Base-by-base conservation (phyloP, 2,113 vertebrate species). In the Cynocephalus volans region DNA sequence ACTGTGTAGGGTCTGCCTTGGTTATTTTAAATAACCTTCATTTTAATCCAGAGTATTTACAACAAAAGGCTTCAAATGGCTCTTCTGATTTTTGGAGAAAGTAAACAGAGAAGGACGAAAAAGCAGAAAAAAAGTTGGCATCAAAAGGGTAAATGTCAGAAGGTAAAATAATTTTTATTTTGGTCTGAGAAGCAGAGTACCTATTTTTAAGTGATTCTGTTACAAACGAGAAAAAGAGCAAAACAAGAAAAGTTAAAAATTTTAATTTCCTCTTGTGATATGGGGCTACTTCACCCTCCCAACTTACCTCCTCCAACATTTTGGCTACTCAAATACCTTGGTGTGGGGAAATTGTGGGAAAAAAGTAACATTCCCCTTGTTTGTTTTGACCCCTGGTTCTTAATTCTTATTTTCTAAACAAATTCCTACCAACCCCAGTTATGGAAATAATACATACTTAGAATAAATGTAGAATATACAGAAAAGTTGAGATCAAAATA, bases 361-460 rank as follows among this genome's bases (percentile, higher is more conserved):
- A 92, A 52, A 1, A 87, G 2, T n/a, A 69, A 70, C 14, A 48
- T 31, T 26, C 19, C 26, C 10, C 3, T 54, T 82, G 13, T 58
- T 88, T 28, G 41, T 80, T 58, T 86, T 73, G 23, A 90, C 19
- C 33, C 77, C 9, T 7, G 6, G 12, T 56, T 24, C 67, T 93
- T 69, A 52, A 36, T 93, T 95, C 26, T 88, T 69, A 73, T 73
- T 93, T 97, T 81, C 60, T 67, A 82, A 94, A 60, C 48, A 64
- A 97, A 92, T 56, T 73, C 9, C 62, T 33, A 84, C 41, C 33
- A 96, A 23, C 18, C 54, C 26, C 14, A 67, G 8, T 45, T 82
- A 64, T 0, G 79, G 62, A 79, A 36, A 36, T 54, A 62, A 17
- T 65, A 33, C 5, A 15, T n/a, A 4, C 11, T 73, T 31, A 56